Evolutionary conservation across 2,113 vertebrate genomes (phyloP).

Genomic region (Onychostoma macrolepis): DNA sequence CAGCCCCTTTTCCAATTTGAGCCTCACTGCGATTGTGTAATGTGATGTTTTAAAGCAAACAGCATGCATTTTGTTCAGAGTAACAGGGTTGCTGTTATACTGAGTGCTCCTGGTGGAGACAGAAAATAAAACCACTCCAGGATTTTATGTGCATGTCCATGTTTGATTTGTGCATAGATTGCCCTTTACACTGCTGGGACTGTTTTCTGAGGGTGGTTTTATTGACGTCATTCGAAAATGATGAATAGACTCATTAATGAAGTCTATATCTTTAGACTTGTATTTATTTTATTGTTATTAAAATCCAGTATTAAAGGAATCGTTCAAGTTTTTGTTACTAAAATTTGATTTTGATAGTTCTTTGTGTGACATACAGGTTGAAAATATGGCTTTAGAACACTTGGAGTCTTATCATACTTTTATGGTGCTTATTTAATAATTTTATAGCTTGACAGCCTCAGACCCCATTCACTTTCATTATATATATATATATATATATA

Average conservation of each 20-base stretch:
- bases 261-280: neutral
- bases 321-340: neutral
- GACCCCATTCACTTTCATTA: neutral
- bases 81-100: constrained; percentile 32
- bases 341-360: neutral
- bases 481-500: no score
- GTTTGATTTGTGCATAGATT: constrained; percentile 21
- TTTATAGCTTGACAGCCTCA: neutral
- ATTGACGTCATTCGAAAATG: neutral
- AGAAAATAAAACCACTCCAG: constrained; percentile 15
- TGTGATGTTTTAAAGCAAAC: constrained; percentile 32
- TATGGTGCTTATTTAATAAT: neutral
- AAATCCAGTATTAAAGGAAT: neutral
- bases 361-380: neutral
- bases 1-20: constrained; percentile 38
- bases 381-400: neutral
- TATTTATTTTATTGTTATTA: neutral
- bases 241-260: constrained; percentile 13
- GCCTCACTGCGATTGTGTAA: constrained; percentile 39
- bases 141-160: constrained; percentile 19
- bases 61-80: constrained; percentile 29
- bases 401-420: neutral
- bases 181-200: neutral
- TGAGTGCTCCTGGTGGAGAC: neutral
- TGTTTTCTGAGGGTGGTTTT: neutral